phyloP scores from a whole-genome alignment of 2,888 invertebrate species.

The Troglohyphantes excavatus region DNA sequence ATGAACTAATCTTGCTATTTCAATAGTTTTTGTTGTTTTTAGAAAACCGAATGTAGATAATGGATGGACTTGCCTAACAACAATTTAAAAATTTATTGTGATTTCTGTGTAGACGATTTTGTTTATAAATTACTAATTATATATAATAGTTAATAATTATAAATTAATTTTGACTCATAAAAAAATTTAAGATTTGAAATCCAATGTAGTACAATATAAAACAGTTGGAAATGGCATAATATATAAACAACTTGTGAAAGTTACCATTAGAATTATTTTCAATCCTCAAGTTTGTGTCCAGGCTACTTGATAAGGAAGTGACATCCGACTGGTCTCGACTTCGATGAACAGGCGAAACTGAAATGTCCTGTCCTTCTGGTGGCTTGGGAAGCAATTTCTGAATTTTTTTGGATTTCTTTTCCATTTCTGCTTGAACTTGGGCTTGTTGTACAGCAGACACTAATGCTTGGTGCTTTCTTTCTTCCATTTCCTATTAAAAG shows the following conservation, averaged over 20 bases:
- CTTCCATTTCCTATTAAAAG: conserved; percentile 87
- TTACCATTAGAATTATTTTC: conserved; percentile 17
- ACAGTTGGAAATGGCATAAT: too few relatives aligned
- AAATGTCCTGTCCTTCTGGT: conserved; percentile 14
- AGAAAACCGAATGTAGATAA: too few relatives aligned
- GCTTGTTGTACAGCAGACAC: conserved; percentile 90
- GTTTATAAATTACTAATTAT: too few relatives aligned
- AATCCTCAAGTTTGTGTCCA: conserved; percentile 48
- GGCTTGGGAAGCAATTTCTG: conserved; percentile 63
- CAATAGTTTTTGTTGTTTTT: too few relatives aligned
- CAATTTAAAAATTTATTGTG: too few relatives aligned
- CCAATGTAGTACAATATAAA: too few relatives aligned
- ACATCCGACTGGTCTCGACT: not conserved
- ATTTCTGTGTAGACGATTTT: too few relatives aligned
- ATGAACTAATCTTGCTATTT: too few relatives aligned
- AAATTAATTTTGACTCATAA: too few relatives aligned
- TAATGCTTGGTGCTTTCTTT: conserved; percentile 89
- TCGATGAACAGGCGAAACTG: not conserved
- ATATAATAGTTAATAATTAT: too few relatives aligned
- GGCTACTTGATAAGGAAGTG: conserved; percentile 29
- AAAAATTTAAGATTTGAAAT: too few relatives aligned
- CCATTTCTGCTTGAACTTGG: conserved; percentile 84
- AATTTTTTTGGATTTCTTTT: conserved; percentile 65
- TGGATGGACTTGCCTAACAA: too few relatives aligned
- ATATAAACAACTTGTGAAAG: not conserved